Base-by-base conservation (phyloP, 2,113 vertebrate genomes). In the Nannobrachium achirus region DNA sequence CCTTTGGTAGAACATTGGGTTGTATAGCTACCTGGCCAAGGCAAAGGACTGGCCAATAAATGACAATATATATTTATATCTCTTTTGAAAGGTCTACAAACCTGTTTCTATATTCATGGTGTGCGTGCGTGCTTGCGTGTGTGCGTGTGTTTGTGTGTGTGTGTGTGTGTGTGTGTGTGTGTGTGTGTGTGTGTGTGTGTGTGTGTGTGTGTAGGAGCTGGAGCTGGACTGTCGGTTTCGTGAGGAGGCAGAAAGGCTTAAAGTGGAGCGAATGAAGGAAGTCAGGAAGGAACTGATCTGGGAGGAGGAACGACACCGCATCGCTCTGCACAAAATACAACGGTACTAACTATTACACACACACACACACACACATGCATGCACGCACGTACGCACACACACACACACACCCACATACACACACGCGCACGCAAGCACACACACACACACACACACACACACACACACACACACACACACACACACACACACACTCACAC, bases 251-350 rank as follows among this genome's bases (percentile, higher is more conserved):
- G 66, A 91, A 20, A 92, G 80, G 50, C 79, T 82, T 80, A 96
- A 79, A 39, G 88, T 73, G 16, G 71, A 89, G 58, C 89, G 55
- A 65, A 89, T 95, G 58, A 89, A 81, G 15, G 82, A 92, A 59
- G 89, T 94, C 72, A 87, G 91, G 82, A 93, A 86, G 50, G 91
- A 97, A 72, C 77, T 96, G 82, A 90, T 85, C 56, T 96, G 95
- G 97, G 95, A 98, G 77, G 86, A 82, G 8, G 95, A 98, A 88
- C 94, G 88, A 66, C 56, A 90, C 64, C 75, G 67, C 1, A 70
- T 93, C 42, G 93, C 90, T 39, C 89, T 97, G 40, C 85, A 69
- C 76, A 98, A 98, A 71, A 75, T 98, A n/a, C 91, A 85, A 5
- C 87, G 92, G 95, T 96, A 89, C 56, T 13, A 2, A 55, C 2